A percentile compares a stretch with the other conserved stretches of the same genome.
phyloP scores from a whole-genome alignment of 2,888 invertebrate genomes.

The Agriopis aurantiaria region DNA sequence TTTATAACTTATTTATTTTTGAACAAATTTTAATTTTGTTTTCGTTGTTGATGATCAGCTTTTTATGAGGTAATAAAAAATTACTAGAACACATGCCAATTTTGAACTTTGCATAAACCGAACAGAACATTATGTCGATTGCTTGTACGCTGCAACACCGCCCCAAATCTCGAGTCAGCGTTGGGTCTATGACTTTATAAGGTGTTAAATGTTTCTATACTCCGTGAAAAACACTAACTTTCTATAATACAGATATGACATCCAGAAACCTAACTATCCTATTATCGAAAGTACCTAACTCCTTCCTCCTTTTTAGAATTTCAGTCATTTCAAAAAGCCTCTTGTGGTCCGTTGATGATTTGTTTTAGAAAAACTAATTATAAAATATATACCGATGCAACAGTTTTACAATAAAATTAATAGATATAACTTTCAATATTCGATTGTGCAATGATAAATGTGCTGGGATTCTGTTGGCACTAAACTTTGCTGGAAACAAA shows the following conservation, averaged over 20 bases:
- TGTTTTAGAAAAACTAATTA: constrained; percentile 63
- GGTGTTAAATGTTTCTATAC: constrained; percentile 1
- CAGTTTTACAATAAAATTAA: constrained; percentile 81
- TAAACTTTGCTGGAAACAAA: constrained; percentile 24
- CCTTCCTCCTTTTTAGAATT: constrained; percentile 42
- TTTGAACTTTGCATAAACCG: too few relatives aligned
- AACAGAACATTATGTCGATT: too few relatives aligned
- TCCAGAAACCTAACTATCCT: constrained; percentile 12
- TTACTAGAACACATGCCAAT: too few relatives aligned
- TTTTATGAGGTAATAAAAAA: too few relatives aligned
- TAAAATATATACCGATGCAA: constrained; percentile 80
- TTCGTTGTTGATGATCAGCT: too few relatives aligned
- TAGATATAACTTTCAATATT: constrained; percentile 71
- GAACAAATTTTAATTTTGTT: too few relatives aligned
- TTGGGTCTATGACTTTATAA: too few relatives aligned
- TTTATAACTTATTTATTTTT: too few relatives aligned
- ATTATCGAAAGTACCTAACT: constrained; percentile 8
- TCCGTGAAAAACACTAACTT: constrained; percentile 1
- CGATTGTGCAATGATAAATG: constrained; percentile 73
- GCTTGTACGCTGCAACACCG: too few relatives aligned
- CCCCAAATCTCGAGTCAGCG: too few relatives aligned
- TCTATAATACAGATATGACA: constrained; percentile 23
- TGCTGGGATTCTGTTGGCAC: constrained; percentile 71
- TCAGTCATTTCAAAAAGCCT: constrained; percentile 64
- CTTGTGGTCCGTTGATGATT: constrained; percentile 49